These are phyloP conservation scores for Anthonomus grandis DNA, from an alignment of 1,140 invertebrate species.

Conservation along the genomic window DNA sequence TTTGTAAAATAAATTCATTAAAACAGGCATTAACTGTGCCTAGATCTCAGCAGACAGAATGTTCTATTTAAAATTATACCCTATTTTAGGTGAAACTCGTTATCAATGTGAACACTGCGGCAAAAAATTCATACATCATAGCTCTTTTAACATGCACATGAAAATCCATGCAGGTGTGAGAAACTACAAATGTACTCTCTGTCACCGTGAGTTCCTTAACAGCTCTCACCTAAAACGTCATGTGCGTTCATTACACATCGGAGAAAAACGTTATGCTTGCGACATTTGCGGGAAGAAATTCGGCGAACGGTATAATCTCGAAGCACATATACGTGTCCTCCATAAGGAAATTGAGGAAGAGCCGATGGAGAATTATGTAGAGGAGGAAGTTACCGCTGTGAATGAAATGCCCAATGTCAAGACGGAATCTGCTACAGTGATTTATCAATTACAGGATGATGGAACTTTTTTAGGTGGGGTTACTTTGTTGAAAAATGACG, in stretches of 20 bases:
- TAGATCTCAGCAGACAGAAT: too few relatives aligned
- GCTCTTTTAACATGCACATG: conserved; percentile 66
- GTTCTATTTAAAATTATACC: neutral
- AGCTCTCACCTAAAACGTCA: conserved; percentile 65
- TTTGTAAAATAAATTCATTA: too few relatives aligned
- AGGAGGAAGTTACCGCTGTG: too few relatives aligned
- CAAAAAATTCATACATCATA: conserved; percentile 67
- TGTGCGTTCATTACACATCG: conserved; percentile 60
- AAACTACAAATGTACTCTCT: conserved; percentile 59
- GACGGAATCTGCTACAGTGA: too few relatives aligned
- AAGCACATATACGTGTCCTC: conserved; percentile 35
- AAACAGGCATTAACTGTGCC: too few relatives aligned
- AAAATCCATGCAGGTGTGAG: conserved; percentile 62
- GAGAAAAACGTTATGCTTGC: conserved; percentile 65
- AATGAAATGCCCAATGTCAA: too few relatives aligned
- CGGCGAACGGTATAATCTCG: conserved; percentile 57
- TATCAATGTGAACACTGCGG: conserved; percentile 63
- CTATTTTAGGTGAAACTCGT: conserved; percentile 31
- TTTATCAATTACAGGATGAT: too few relatives aligned
- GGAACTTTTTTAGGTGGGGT: too few relatives aligned
- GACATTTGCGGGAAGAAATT: conserved; percentile 63
- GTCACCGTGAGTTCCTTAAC: conserved; percentile 58
- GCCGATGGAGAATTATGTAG: too few relatives aligned
- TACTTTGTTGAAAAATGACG: too few relatives aligned
- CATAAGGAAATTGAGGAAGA: too few relatives aligned